Percentiles rank a stretch among this genome's conserved stretches.
Conservation (phyloP, 2,113 vertebrate species). For the Crotalus viridis region DNA sequence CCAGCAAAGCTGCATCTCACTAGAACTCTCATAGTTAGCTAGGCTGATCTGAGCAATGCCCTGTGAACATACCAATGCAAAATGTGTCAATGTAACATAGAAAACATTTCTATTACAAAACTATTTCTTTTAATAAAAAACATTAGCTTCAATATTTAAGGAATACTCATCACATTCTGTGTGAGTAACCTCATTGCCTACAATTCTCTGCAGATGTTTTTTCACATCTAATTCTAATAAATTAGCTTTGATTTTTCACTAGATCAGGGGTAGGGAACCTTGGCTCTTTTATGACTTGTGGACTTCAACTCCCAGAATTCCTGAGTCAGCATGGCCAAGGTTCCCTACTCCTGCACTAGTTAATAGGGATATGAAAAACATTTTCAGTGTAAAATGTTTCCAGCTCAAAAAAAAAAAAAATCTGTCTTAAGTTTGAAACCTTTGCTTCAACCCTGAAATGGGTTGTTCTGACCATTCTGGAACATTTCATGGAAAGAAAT, state of each 20-base stretch:
- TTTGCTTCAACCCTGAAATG: background rate
- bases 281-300: no score
- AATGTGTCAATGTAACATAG: background rate
- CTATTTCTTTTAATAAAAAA: background rate
- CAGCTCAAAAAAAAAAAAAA: background rate
- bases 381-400: background rate
- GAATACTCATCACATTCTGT: background rate
- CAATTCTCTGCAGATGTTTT: background rate
- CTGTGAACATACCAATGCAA: slow-evolving; percentile 63
- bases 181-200: background rate
- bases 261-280: background rate
- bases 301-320: no score
- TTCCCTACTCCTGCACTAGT: background rate
- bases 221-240: background rate
- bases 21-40: slow-evolving; percentile 75
- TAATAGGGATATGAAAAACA: background rate
- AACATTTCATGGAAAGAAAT: slow-evolving; percentile 23
- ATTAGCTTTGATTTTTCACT: background rate
- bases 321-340: no score
- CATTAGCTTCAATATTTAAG: background rate
- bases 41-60: slow-evolving; percentile 86
- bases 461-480: background rate
- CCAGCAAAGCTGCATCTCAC: slow-evolving; percentile 90
- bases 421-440: background rate
- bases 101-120: background rate